phyloP scores from a whole-genome alignment of 2,113 vertebrate genomes.

The Gorilla gorilla region DNA sequence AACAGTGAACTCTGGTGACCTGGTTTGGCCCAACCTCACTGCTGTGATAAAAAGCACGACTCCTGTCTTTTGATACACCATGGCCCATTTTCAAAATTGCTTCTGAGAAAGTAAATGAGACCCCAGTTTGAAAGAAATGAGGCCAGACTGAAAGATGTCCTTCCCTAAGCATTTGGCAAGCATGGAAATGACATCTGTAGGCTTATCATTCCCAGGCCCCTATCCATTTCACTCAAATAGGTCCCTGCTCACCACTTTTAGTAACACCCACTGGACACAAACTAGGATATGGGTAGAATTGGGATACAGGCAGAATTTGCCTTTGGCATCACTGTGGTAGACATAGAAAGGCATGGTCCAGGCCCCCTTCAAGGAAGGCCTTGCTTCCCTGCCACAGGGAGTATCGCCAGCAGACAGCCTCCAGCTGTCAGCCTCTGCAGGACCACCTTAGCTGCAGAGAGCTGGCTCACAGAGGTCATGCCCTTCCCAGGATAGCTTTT shows the following conservation, averaged over 20 bases:
- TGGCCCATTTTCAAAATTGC: background rate
- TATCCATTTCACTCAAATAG: background rate
- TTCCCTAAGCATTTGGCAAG: background rate
- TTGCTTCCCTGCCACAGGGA: background rate
- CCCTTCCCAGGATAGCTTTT: background rate
- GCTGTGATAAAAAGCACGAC: background rate
- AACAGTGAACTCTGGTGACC: background rate
- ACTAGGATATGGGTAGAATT: background rate
- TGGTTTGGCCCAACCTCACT: background rate
- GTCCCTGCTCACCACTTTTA: background rate
- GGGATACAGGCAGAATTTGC: background rate
- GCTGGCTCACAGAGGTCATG: background rate
- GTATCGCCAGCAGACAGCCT: background rate
- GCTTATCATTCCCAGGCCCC: background rate
- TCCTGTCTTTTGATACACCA: background rate
- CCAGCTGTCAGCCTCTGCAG: background rate
- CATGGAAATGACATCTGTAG: background rate
- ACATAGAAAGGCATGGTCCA: background rate
- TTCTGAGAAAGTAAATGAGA: background rate
- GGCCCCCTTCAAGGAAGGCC: background rate
- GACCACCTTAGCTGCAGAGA: background rate
- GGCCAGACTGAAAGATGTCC: background rate
- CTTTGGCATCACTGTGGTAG: background rate
- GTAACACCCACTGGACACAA: background rate
- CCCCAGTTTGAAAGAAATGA: slow-evolving; percentile 36